phyloP scores from a whole-genome alignment of 2,113 vertebrate species.

The Epinephelus cyanopodus region DNA sequence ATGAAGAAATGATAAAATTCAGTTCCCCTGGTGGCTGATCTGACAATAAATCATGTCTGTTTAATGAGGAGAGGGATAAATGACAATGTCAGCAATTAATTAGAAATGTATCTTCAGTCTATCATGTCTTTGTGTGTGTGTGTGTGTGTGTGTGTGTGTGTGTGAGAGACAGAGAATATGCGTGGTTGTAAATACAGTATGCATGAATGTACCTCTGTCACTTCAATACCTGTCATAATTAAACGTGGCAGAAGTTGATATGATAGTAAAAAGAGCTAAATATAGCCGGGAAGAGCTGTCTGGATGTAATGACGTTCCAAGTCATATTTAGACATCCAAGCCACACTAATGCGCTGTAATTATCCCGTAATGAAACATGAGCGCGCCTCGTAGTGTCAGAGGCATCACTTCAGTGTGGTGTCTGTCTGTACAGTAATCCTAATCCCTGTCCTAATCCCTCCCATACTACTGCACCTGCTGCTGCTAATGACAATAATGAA shows the following conservation, averaged over 20 bases:
- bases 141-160: conserved; percentile 12
- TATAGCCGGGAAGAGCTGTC: conserved; percentile 12
- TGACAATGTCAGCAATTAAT: conserved; percentile 82
- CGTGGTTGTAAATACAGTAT: background rate
- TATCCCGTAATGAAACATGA: conserved; percentile 72
- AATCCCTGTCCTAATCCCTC: conserved; percentile 50
- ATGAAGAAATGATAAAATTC: conserved; percentile 70
- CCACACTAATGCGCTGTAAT: conserved; percentile 68
- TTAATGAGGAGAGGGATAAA: conserved; percentile 80
- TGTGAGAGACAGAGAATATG: background rate
- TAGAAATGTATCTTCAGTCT: conserved; percentile 74
- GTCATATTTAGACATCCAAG: conserved; percentile 65
- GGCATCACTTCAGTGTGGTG: conserved; percentile 31
- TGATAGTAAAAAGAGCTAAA: conserved; percentile 50
- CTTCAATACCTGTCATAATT: conserved; percentile 71
- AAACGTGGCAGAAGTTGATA: conserved; percentile 66
- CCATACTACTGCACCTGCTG: conserved; percentile 33
- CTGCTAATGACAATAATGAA: conserved; percentile 1
- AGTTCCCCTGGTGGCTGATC: conserved; percentile 64
- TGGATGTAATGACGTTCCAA: conserved; percentile 55
- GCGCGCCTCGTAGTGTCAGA: conserved; percentile 55
- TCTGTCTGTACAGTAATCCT: conserved; percentile 55
- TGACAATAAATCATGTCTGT: conserved; percentile 81
- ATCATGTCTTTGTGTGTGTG: conserved; percentile 25
- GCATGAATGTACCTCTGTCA: conserved; percentile 45